phyloP scores from a whole-genome alignment of 1,140 invertebrate genomes.

The Drosophila fuyamai region DNA sequence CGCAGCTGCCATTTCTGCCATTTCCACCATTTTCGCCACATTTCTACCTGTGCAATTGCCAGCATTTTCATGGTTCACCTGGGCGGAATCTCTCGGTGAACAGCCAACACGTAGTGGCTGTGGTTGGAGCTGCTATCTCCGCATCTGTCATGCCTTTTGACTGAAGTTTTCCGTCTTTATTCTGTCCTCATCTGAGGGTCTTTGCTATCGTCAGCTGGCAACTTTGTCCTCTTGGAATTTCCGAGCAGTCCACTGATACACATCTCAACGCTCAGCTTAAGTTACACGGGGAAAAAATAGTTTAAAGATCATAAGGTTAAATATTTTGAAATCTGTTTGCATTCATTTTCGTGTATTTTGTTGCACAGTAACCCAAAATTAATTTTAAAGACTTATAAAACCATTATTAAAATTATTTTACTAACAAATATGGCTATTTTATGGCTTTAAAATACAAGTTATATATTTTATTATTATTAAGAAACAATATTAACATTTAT shows the following conservation, averaged over 20 bases:
- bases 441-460: no score
- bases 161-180: slow-evolving; percentile 12
- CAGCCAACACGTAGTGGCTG: slow-evolving; percentile 26
- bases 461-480: no score
- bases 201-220: slow-evolving; percentile 20
- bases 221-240: slow-evolving; percentile 35
- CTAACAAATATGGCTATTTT: no score
- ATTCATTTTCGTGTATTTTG: no score
- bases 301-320: no score
- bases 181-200: background rate
- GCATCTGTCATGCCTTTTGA: slow-evolving; percentile 67
- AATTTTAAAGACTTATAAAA: no score
- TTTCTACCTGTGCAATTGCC: slow-evolving; percentile 39
- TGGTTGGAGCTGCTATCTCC: slow-evolving; percentile 29
- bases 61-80: slow-evolving; percentile 49
- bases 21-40: background rate
- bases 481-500: no score
- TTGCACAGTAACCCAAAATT: no score
- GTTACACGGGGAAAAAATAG: background rate
- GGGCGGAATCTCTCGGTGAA: slow-evolving; percentile 38
- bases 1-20: slow-evolving; percentile 32
- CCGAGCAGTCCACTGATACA: slow-evolving; percentile 14
- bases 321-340: no score
- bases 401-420: no score
- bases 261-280: slow-evolving; percentile 13